phyloP scores from a whole-genome alignment of 2,113 vertebrate genomes.

The Brachionichthys hirsutus region DNA sequence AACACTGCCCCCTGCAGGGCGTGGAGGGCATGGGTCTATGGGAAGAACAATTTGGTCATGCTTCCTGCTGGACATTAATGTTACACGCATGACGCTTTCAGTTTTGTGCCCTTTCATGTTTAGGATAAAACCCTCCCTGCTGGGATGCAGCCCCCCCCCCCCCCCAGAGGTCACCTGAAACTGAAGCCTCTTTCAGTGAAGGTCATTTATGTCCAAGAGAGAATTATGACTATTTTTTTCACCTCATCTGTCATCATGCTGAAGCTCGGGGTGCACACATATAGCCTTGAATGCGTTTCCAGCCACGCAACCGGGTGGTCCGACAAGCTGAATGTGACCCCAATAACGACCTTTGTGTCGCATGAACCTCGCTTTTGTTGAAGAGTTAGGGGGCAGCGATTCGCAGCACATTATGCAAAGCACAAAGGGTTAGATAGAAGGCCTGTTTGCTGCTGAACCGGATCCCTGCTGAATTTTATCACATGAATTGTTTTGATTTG shows the following conservation, averaged over 20 bases:
- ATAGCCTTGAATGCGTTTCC: conserved; percentile 46
- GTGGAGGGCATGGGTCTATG: fast-evolving
- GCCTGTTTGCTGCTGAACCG: conserved; percentile 30
- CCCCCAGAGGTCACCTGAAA: conserved; percentile 37
- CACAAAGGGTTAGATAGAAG: conserved; percentile 41
- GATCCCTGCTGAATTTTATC: conserved; percentile 19
- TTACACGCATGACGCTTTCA: conserved; percentile 1
- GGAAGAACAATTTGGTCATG: conserved; percentile 43
- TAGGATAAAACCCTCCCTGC: conserved; percentile 31
- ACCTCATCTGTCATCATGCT: conserved; percentile 53
- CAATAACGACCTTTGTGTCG: conserved; percentile 56
- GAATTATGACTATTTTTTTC: conserved; percentile 64
- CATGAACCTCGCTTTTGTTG: conserved; percentile 64
- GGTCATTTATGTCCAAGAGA: conserved; percentile 47
- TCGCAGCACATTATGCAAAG: conserved; percentile 62
- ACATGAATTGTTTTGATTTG: background rate
- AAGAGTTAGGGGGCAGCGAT: conserved; percentile 54
- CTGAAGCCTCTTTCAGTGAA: conserved; percentile 52
- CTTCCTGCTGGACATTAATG: conserved; percentile 27
- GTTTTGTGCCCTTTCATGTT: conserved; percentile 47
- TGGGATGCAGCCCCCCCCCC: conserved; percentile 28
- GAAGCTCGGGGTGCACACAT: conserved; percentile 27
- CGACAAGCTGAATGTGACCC: conserved; percentile 55
- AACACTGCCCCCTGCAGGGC: conserved; percentile 57
- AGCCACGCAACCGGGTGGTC: conserved; percentile 73